These are phyloP conservation scores for Agriopis marginaria DNA, from an alignment of 2,888 invertebrate species.

Conservation along the genomic window DNA sequence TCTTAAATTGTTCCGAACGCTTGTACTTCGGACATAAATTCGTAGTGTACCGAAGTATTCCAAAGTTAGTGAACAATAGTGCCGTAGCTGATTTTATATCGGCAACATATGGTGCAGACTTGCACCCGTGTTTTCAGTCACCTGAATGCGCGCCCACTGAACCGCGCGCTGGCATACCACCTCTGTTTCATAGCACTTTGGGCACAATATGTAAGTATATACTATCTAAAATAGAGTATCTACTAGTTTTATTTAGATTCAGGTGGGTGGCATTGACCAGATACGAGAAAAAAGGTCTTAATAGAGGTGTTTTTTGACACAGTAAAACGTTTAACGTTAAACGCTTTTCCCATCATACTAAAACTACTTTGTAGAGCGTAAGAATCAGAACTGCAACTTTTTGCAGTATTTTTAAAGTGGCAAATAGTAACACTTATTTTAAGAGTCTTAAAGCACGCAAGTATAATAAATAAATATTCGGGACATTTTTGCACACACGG, in stretches of 20 bases:
- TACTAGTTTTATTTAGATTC: background rate
- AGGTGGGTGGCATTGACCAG: background rate
- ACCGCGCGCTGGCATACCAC: conserved; percentile 63
- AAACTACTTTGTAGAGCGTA: conserved; percentile 5
- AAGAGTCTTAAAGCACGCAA: background rate
- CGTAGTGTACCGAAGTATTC: conserved; percentile 4
- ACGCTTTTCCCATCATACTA: conserved; percentile 8
- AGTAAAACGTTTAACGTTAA: conserved; percentile 8
- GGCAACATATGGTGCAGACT: conserved; percentile 50
- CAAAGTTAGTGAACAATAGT: conserved; percentile 8
- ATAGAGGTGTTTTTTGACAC: background rate
- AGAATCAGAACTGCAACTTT: background rate
- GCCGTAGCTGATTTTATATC: conserved; percentile 56
- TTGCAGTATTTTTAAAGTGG: background rate
- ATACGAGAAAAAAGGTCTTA: background rate
- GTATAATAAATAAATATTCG: too few relatives aligned
- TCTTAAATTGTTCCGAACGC: too few relatives aligned
- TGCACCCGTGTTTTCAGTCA: conserved; percentile 63
- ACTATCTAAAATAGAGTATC: background rate
- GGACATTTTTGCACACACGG: too few relatives aligned
- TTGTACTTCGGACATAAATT: too few relatives aligned
- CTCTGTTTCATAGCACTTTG: conserved; percentile 60
- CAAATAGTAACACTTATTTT: background rate
- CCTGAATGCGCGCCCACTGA: conserved; percentile 75
- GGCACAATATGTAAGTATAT: background rate